Base-by-base conservation (phyloP, 30 jellyfish, hydroid and myxozoan species). In the Aurelia aurita region DNA sequence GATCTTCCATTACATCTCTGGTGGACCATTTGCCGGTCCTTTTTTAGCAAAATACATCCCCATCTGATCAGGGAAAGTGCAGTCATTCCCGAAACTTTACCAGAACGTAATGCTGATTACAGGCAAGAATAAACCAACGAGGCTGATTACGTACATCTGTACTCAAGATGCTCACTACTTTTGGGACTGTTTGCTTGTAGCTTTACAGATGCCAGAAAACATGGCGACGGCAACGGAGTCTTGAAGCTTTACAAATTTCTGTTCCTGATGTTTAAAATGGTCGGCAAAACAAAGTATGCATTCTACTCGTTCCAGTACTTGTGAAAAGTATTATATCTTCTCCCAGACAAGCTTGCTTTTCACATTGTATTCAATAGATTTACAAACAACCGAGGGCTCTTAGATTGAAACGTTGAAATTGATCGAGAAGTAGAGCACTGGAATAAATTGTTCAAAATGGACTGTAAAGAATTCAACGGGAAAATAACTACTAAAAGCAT, bases 341-440 rank as follows among this genome's bases (percentile, higher is more conserved):
- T 64, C 10, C 45, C 76, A 18, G 23, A 13, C 25, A 72, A 32
- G 39, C 79, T 75, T 23, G 79, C 87, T 9, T 75, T 51, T 75
- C 60, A 75, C 35, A 12, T 76, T 18, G 61, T 54, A 20, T 57
- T 22, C 44, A 76, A 76, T 34, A 53, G 87, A 21, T 34, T 34
- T n/a, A 65, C 27, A 31, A 76, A 76, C 78, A 76, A 55, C 62
- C 25, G 32, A 34, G 87, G 87, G 9, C 44, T 0, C 16, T 1
- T 20, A 14, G 79, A 76, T 76, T 20, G 39, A 9, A 53, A 58
- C 26, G 87, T 76, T 19, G 87, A 76, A 27, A 31, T 55, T 28
- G 87, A 76, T 35, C 23, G 87, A 22, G 79, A 55, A 39, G 63
- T 76, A 8, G 79, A 76, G n/a, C 87, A 76, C 34, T 34, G 87